These are phyloP conservation scores for Drosophila malerkotliana DNA, from an alignment of 1,140 invertebrate species.

Conservation along the genomic window DNA sequence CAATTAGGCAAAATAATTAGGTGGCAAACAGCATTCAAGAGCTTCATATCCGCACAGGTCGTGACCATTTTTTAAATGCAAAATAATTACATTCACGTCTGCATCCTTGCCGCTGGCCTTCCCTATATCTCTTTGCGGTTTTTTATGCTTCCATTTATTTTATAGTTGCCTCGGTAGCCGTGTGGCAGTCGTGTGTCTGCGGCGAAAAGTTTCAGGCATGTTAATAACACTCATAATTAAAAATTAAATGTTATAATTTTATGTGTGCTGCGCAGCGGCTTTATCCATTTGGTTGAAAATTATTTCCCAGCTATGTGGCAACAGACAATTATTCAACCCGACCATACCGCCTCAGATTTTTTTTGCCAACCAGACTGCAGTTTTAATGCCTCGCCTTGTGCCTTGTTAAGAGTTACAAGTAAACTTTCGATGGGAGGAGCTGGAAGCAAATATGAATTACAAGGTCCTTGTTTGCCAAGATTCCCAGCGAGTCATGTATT, in stretches of 20 bases:
- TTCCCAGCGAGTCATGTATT: constrained; percentile 53
- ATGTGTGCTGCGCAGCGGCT: constrained; percentile 67
- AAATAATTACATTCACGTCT: constrained; percentile 59
- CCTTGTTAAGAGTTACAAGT: constrained; percentile 20
- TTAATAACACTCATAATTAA: constrained; percentile 80
- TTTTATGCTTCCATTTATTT: constrained; percentile 61
- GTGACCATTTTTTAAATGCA: constrained; percentile 57
- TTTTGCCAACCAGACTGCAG: neutral
- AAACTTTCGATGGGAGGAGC: constrained; percentile 44
- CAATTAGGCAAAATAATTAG: constrained; percentile 61
- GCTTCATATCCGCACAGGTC: constrained; percentile 6
- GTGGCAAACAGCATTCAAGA: constrained; percentile 45
- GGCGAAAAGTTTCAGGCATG: constrained; percentile 71
- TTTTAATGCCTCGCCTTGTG: neutral
- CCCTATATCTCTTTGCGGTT: constrained; percentile 15
- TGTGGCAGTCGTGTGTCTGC: constrained; percentile 41
- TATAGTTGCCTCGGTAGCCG: constrained; percentile 35
- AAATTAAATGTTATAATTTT: constrained; percentile 77
- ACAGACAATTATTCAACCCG: constrained; percentile 47
- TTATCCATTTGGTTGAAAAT: constrained; percentile 43
- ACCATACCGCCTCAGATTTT: constrained; percentile 14
- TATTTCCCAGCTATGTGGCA: constrained; percentile 46
- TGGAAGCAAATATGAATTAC: constrained; percentile 34
- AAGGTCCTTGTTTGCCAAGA: constrained; percentile 35
- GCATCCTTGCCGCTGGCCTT: constrained; percentile 12